Conservation (phyloP, 2,797 vertebrate species). For the Vireo griseus region DNA sequence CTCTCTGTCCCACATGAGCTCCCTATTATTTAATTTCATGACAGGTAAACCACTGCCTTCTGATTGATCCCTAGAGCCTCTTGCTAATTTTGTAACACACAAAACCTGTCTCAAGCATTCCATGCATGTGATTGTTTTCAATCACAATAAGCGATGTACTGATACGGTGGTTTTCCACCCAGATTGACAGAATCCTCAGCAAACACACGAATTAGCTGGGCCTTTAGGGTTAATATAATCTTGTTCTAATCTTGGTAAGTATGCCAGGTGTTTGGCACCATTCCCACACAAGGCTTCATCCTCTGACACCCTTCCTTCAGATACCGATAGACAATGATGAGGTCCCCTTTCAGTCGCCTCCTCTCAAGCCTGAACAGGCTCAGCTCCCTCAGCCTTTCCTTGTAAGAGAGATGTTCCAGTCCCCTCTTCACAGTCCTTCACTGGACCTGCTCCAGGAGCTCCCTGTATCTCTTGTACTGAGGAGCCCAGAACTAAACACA, state of each 20-base stretch:
- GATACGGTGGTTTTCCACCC: not conserved
- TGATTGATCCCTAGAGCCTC: not conserved
- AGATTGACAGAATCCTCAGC: not conserved
- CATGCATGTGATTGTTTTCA: not conserved
- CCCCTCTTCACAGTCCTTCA: fast-evolving
- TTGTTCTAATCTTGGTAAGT: not conserved
- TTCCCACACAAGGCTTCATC: not conserved
- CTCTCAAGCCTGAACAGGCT: not conserved
- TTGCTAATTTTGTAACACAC: not conserved
- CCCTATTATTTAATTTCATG: not conserved
- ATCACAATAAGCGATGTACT: fast-evolving
- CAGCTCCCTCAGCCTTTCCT: not conserved
- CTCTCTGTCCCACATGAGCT: not conserved
- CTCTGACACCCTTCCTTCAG: not conserved
- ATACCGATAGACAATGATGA: not conserved
- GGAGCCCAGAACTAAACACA: not conserved
- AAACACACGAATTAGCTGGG: not conserved
- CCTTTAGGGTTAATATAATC: not conserved
- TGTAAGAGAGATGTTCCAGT: fast-evolving
- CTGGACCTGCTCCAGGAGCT: fast-evolving
- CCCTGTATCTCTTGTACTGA: not conserved
- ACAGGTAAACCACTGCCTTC: not conserved
- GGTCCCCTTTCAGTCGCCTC: fast-evolving
- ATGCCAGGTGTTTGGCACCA: not conserved
- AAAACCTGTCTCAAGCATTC: not conserved